Base-by-base conservation (phyloP, 2,113 vertebrate genomes). In the Pseudorectes ferrugineus region DNA sequence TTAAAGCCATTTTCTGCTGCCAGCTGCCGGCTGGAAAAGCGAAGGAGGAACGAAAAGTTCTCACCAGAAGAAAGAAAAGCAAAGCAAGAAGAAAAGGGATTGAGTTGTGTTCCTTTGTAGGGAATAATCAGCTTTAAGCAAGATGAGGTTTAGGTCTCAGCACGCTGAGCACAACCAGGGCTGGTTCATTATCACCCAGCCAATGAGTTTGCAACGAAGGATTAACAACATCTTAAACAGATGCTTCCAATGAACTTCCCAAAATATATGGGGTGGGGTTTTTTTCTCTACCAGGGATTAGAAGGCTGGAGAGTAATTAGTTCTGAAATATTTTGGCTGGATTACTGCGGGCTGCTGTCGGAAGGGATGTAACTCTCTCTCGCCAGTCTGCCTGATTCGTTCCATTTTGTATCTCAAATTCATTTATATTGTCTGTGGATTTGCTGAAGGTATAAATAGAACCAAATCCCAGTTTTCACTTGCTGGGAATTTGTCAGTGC, bases 201-300 rank as follows among this genome's bases (percentile, higher is more conserved):
- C 85, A 81, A 80, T 35, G 85, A 77, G 85, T 94, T 74, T 62
- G 78, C 70, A 87, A 89, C 1, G 33, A 67, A 74, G 84, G 90
- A 97, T 97, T 96, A 97, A 80, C 82, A 74, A 79, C 89, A 92
- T 91, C 93, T 97, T 91, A 90, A 91, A 89, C 95, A 96, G 94
- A 97, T 96, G 95, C 91, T 97, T 94, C 92, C 95, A 95, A 94
- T 94, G 96, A 96, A 95, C 77, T 81, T 92, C 72, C 80, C 92
- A 85, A 95, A 95, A 97, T 95, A 96, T 57, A 63, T 49, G 54
- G 87, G 49, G 28, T 61, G 45, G 59, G 11, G 3, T 14, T 26
- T 7, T 38, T 49, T 45, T 59, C 77, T 83, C 57, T 92, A 76
- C 38, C 26, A 95, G 54, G 86, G 92, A 97, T 97, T 96, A 97